phyloP scores from a whole-genome alignment of 2,888 invertebrate genomes.

The Phalangium opilio region DNA sequence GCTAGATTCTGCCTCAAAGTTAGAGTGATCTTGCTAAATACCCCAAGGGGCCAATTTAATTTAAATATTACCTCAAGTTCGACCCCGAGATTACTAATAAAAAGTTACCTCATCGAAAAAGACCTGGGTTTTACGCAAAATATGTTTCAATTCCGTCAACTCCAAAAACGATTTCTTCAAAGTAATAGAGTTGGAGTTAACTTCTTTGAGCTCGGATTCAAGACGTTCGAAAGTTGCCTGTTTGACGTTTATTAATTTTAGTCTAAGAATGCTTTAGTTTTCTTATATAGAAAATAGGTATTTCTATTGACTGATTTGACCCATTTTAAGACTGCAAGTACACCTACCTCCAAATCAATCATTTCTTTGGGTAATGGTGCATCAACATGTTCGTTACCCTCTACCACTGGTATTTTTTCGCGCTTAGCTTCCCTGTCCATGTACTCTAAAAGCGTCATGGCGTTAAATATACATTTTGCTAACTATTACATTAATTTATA shows the following conservation, averaged over 20 bases:
- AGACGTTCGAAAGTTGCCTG: constrained; percentile 85
- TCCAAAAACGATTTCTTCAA: constrained; percentile 88
- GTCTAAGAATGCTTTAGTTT: constrained; percentile 28
- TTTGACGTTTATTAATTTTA: constrained; percentile 32
- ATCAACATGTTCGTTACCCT: constrained; percentile 13
- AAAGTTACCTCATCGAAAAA: constrained; percentile 64
- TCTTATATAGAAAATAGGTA: background rate
- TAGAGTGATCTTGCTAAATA: no score
- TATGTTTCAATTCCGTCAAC: constrained; percentile 89
- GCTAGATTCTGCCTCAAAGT: no score
- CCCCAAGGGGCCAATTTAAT: no score
- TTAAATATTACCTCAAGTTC: no score
- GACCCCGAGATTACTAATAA: no score
- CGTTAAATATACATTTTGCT: no score
- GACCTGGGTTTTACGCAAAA: constrained; percentile 87
- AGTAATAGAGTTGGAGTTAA: constrained; percentile 94
- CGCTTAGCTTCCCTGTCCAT: constrained; percentile 92
- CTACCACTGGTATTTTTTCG: constrained; percentile 51
- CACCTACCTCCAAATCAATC: constrained; percentile 60
- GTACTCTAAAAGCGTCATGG: constrained; percentile 42
- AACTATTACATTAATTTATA: no score
- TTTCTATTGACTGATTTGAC: background rate
- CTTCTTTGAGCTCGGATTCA: constrained; percentile 89
- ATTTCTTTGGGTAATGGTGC: constrained; percentile 20
- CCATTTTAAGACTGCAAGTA: no score